Percentiles rank a stretch among this genome's conserved stretches.
These are phyloP conservation scores for Pristionchus exspectatus DNA, from an alignment of 2,888 invertebrate species.

Conservation along the genomic window DNA sequence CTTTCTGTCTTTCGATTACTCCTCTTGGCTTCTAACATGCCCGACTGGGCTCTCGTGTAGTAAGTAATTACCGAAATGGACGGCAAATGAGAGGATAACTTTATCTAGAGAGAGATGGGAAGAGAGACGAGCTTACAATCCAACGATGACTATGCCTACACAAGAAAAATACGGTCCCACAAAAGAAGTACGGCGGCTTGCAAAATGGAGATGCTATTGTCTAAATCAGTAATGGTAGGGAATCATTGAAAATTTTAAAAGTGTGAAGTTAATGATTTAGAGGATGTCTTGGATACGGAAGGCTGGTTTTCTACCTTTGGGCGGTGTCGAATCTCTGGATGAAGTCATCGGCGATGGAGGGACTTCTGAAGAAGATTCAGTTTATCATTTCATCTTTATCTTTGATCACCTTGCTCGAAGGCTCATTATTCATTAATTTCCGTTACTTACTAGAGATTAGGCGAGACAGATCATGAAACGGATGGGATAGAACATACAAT, in stretches of 20 bases:
- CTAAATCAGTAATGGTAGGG: too few relatives aligned
- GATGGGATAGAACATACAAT: too few relatives aligned
- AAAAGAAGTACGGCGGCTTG: not conserved
- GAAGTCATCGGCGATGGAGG: not conserved
- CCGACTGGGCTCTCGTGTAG: not conserved
- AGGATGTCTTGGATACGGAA: constrained; percentile 48
- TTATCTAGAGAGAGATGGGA: constrained; percentile 38
- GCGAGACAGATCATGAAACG: too few relatives aligned
- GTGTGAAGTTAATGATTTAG: not conserved
- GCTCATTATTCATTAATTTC: not conserved
- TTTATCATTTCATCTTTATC: not conserved
- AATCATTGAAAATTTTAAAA: not conserved
- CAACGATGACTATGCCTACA: not conserved
- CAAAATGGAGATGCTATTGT: too few relatives aligned
- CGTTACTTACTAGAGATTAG: not conserved
- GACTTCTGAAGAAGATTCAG: not conserved
- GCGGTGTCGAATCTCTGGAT: constrained; percentile 1
- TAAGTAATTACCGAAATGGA: constrained; percentile 21
- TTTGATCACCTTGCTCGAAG: not conserved
- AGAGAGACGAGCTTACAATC: constrained; percentile 2
- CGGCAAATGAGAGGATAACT: constrained; percentile 47
- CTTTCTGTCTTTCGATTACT: not conserved
- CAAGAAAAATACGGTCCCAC: not conserved
- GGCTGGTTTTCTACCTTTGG: constrained; percentile 41
- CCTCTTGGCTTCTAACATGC: constrained; percentile 41